phyloP scores from a whole-genome alignment of 2,113 vertebrate species.

The Gracilinanus agilis region DNA sequence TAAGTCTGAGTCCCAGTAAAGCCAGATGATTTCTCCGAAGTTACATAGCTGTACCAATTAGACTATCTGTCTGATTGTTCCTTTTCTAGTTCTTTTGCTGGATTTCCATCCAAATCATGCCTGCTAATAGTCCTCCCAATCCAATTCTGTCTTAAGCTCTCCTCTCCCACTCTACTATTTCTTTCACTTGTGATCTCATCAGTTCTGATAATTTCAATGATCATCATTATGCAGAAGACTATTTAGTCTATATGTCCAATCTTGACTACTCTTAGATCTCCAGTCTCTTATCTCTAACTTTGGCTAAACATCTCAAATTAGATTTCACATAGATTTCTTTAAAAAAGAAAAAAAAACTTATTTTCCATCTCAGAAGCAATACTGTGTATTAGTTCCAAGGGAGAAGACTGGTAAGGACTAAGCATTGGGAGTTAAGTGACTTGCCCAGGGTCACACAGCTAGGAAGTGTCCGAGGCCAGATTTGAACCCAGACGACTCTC shows the following conservation, averaged over 20 bases:
- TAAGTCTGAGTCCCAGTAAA: neutral
- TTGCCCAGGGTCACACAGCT: too few relatives aligned
- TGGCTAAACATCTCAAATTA: neutral
- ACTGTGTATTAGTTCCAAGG: too few relatives aligned
- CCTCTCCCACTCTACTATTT: neutral
- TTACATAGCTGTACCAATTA: neutral
- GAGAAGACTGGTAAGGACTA: too few relatives aligned
- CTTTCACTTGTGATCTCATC: neutral
- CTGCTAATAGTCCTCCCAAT: neutral
- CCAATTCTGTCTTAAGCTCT: neutral
- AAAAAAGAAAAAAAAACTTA: too few relatives aligned
- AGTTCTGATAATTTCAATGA: neutral
- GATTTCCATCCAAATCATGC: neutral
- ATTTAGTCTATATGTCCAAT: neutral
- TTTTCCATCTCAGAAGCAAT: too few relatives aligned
- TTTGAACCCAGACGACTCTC: too few relatives aligned
- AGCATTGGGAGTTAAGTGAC: too few relatives aligned
- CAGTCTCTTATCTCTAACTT: neutral
- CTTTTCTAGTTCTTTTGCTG: neutral
- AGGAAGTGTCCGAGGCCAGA: too few relatives aligned
- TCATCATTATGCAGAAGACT: neutral
- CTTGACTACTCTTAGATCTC: neutral
- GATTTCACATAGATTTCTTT: neutral
- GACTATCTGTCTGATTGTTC: neutral
- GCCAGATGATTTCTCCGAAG: neutral